Evolutionary conservation across 2,888 invertebrate genomes (phyloP), one percentile per base, ranked within the genome.

Genomic region (Cotesia congregata): DNA sequence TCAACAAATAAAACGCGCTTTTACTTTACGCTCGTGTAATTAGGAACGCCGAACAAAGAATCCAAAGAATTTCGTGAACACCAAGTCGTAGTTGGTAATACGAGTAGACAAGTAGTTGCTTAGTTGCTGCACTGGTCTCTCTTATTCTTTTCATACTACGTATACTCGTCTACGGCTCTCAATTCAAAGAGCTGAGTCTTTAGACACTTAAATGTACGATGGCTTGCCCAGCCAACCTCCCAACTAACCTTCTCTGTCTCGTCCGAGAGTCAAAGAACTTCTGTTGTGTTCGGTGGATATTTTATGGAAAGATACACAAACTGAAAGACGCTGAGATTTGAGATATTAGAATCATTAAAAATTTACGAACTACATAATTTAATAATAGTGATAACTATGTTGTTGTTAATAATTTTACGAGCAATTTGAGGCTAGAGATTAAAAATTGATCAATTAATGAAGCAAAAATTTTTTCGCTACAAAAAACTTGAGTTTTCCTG

Each of bases 21-120:
- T 30, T 30, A 74, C 78, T 78, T 78, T 78, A 79, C 78, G 68
- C 76, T 70, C 71, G 68, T 77, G 77, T 79, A 81, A 81, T 81
- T 79, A 78, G 77, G 73, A 65, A 74, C 67, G 17, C 61, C 60
- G 74, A 64, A 74, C 76, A 78, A 78, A 75, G 75, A 78, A 80
- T 78, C 79, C 75, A 75, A 74, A 77, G 68, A 74, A 73, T 77
- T 74, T 71, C 3, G 40, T 65, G 12, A 6, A 15, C 39, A 41
- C 39, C n/a, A 72, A 50, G 72, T 60, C 61, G 67, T 71, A 5
- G 67, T 61, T 72, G 17, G 15, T 59, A 67, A 41, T 2, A 17
- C 20, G 59, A 20, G 17, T 65, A 30, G 65, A 50, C 50, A 50
- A 30, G 30, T 30, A 30, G 12, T 30, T 30, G 65, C 30, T 30